Evolutionary conservation across 1,140 invertebrate species (phyloP), one percentile per base, ranked within the genome.

Genomic region (Pteromalus puparum): DNA sequence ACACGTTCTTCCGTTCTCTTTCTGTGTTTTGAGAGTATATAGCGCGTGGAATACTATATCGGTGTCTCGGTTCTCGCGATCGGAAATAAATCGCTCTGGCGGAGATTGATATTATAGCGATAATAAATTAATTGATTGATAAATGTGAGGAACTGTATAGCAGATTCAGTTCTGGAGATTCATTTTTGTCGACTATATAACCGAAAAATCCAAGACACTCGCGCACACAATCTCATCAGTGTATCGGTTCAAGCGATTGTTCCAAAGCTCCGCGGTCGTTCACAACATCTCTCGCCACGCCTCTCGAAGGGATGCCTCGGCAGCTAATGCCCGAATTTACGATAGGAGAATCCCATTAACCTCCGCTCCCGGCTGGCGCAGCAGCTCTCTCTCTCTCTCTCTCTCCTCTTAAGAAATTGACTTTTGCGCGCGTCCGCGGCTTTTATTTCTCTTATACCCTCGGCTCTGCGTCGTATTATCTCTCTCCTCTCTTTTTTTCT

Each of bases 281-380:
- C 53, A 6, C 53, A 61, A 61, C 53, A 61, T 61, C 53, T 1
- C 74, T 18, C 34, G n/a, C 28, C 78, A 83, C 76, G 68, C 77
- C 21, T 72, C 42, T 72, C 42, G 73, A 76, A 24, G 30, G 73
- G 24, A 53, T 68, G 42, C 86, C 86, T 85, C 79, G 82, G 86
- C 86, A n/a, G 18, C 87, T 87, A 87, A 86, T 87, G 75, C 86
- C 84, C 84, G 74, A 82, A 89, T 88, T 90, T 88, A 88, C 88
- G 87, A 90, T 88, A 85, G 87, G 75, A 84, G 80, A 82, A 86
- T 79, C 84, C 86, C 87, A 87, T 87, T 87, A 87, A 86, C 87
- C 86, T 85, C 85, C 38, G 78, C 53, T 53, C 74, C 67, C 78
- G 81, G 70, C 85, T 86, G 53, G 3, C 53, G 21, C 6, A 61